phyloP scores from a whole-genome alignment of 2,797 vertebrate species.

The Danionella dracula region DNA sequence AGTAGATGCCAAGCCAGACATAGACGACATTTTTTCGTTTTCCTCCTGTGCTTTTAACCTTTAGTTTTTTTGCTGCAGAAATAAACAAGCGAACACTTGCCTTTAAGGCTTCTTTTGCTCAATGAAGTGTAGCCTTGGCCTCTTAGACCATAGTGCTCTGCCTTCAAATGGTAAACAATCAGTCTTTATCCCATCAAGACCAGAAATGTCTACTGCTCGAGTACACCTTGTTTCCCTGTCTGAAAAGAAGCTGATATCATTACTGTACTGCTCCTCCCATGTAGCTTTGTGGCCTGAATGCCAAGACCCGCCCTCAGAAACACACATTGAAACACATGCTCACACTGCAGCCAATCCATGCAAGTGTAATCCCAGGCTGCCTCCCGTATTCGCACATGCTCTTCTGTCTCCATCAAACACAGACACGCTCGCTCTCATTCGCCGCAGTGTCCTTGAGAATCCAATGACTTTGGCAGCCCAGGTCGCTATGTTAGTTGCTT shows the following conservation, averaged over 20 bases:
- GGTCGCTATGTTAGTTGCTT: not conserved
- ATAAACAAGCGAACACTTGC: no score
- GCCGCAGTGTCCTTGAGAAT: constrained; percentile 78
- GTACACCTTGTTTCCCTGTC: not conserved
- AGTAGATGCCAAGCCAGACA: no score
- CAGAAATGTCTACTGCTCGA: not conserved
- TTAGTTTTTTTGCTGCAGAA: no score
- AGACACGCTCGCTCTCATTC: not conserved
- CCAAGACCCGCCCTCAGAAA: not conserved
- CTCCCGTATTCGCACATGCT: constrained; percentile 37
- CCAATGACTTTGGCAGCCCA: constrained; percentile 66
- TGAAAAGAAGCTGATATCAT: not conserved
- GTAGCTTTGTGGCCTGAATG: not conserved
- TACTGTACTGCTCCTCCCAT: not conserved
- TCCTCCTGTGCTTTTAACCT: no score
- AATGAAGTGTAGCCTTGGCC: not conserved
- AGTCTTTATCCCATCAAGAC: not conserved
- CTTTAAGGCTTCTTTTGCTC: not conserved
- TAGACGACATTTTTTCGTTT: no score
- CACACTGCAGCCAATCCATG: not conserved
- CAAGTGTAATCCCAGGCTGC: constrained; percentile 27
- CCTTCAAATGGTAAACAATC: not conserved
- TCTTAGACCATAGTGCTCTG: not conserved
- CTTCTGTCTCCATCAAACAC: not conserved
- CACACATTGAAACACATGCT: not conserved